phyloP scores from a whole-genome alignment of 53 echinoderm and acorn worm genomes.

The Pentamera pediparva region DNA sequence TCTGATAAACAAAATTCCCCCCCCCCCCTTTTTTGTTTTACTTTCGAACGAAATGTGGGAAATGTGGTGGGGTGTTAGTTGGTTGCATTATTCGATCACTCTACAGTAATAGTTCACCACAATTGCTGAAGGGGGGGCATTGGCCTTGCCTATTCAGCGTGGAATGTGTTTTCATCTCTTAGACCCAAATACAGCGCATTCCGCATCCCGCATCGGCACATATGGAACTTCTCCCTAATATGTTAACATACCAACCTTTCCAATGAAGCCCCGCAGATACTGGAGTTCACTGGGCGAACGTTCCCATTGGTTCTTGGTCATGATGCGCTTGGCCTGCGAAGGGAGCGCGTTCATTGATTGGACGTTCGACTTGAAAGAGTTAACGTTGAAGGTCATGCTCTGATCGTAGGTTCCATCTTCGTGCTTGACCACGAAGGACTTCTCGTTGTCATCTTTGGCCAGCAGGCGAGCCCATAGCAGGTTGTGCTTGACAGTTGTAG shows the following conservation, averaged over 20 bases:
- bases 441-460: slow-evolving; percentile 47
- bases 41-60: too few species aligned
- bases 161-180: too few species aligned
- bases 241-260: slow-evolving; percentile 68
- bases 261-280: slow-evolving; percentile 60
- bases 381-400: slow-evolving; percentile 86
- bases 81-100: too few species aligned
- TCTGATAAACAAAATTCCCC: too few species aligned
- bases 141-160: too few species aligned
- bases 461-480: slow-evolving; percentile 75
- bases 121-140: too few species aligned
- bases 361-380: slow-evolving; percentile 88
- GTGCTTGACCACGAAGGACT: slow-evolving; percentile 69
- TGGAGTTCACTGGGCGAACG: slow-evolving; percentile 56
- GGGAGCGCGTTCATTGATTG: slow-evolving; percentile 66
- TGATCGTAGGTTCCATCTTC: slow-evolving; percentile 61
- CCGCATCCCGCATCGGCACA: too few species aligned
- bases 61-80: too few species aligned
- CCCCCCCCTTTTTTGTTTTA: too few species aligned
- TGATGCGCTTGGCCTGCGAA: slow-evolving; percentile 54
- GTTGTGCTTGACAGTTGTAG: slow-evolving; percentile 86
- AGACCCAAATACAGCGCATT: too few species aligned
- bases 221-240: too few species aligned
- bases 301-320: slow-evolving; percentile 77
- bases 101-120: too few species aligned